Percentiles rank a stretch among this genome's conserved stretches.
Evolutionary conservation across 1,140 invertebrate genomes (phyloP).

Genomic region (Cydia fagiglandana): DNA sequence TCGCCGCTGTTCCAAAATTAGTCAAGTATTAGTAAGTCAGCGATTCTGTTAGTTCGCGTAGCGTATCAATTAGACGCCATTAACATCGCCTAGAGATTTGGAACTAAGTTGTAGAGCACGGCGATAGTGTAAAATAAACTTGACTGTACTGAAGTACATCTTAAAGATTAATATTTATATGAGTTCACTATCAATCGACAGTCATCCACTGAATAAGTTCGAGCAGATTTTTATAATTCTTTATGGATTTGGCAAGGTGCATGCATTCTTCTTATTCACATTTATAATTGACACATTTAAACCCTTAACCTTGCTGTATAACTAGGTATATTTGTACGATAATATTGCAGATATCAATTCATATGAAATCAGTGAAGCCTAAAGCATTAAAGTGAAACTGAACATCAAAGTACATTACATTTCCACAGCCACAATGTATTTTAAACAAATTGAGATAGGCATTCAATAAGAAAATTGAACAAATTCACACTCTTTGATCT

Average conservation of each 20-base stretch:
- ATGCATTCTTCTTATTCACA: too few relatives aligned
- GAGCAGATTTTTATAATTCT: too few relatives aligned
- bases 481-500: conserved; percentile 31
- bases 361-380: background rate
- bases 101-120: background rate
- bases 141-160: background rate
- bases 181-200: too few relatives aligned
- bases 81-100: conserved; percentile 18
- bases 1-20: conserved; percentile 10
- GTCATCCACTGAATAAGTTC: too few relatives aligned
- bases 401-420: conserved; percentile 19
- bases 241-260: too few relatives aligned
- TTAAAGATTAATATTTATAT: too few relatives aligned
- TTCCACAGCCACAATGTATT: conserved; percentile 16
- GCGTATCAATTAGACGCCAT: conserved; percentile 20
- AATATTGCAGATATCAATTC: background rate
- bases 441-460: conserved; percentile 29
- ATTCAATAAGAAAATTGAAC: conserved; percentile 31
- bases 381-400: conserved; percentile 10
- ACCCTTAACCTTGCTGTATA: too few relatives aligned
- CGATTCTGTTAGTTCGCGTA: conserved; percentile 5
- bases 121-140: background rate
- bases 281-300: background rate
- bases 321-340: background rate
- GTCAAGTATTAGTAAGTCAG: conserved; percentile 13